Conservation (phyloP, 2,888 invertebrate genomes). For the Drosophila vallismaia region DNA sequence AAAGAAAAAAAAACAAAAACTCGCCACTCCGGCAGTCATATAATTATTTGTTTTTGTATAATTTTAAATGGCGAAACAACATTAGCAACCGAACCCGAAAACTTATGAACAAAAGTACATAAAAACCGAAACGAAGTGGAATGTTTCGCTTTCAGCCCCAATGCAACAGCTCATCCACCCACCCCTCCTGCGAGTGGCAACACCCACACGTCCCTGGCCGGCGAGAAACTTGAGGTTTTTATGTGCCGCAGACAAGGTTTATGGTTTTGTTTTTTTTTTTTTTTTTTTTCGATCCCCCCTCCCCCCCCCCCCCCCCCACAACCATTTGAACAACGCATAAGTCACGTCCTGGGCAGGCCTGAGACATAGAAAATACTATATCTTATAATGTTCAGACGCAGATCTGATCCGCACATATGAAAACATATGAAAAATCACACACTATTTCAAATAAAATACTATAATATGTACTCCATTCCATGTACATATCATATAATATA, state of each 20-base stretch:
- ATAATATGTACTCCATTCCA: slow-evolving; percentile 17
- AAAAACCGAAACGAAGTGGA: slow-evolving; percentile 52
- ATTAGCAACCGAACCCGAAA: slow-evolving; percentile 6
- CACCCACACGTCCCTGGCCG: slow-evolving; percentile 24
- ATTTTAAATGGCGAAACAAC: slow-evolving; percentile 31
- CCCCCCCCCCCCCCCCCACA: slow-evolving; percentile 21
- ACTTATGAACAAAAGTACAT: slow-evolving; percentile 41
- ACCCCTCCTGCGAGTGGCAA: neutral
- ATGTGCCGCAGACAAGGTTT: slow-evolving; percentile 75
- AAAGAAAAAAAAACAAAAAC: slow-evolving; percentile 20
- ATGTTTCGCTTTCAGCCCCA: slow-evolving; percentile 47
- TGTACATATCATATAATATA: slow-evolving; percentile 29
- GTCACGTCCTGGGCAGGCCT: slow-evolving; percentile 63
- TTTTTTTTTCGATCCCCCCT: slow-evolving; percentile 5
- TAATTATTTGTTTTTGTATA: slow-evolving; percentile 23
- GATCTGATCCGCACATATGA: slow-evolving; percentile 24
- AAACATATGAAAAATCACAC: slow-evolving; percentile 32
- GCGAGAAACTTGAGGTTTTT: slow-evolving; percentile 41
- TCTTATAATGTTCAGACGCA: neutral
- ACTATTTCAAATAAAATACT: slow-evolving; percentile 33
- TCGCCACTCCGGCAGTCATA: neutral
- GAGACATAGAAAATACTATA: slow-evolving; percentile 35
- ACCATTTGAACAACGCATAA: slow-evolving; percentile 53
- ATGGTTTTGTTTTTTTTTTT: slow-evolving; percentile 60
- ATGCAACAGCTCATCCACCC: neutral